Percentiles rank a stretch among this genome's conserved stretches.
These are phyloP conservation scores for Torymus texanus DNA, from an alignment of 2,888 invertebrate genomes.

Conservation along the genomic window DNA sequence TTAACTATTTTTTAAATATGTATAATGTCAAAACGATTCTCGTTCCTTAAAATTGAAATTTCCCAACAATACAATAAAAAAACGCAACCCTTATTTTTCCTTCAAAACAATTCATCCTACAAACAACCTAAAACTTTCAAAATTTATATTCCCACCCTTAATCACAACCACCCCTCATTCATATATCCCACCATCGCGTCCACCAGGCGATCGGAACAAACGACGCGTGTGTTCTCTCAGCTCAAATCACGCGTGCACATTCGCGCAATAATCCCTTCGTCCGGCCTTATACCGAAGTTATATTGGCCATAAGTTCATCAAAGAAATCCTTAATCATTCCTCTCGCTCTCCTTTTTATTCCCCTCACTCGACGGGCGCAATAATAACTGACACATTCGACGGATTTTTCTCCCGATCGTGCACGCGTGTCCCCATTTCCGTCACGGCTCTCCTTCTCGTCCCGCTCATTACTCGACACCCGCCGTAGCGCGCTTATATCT, in stretches of 20 bases:
- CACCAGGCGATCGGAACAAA: conserved; percentile 7
- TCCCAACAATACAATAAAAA: no score
- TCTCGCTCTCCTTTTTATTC: neutral
- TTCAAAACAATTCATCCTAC: no score
- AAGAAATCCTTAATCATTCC: conserved; percentile 40
- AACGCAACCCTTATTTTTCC: no score
- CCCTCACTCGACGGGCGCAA: neutral
- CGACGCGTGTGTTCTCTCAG: neutral
- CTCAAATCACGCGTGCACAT: no score
- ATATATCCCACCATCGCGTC: neutral
- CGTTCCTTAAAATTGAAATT: no score
- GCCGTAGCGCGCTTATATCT: conserved; percentile 26
- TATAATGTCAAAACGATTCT: no score
- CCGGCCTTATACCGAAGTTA: neutral
- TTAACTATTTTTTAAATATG: no score
- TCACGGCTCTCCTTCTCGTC: conserved; percentile 1
- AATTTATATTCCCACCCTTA: no score
- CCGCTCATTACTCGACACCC: conserved; percentile 32
- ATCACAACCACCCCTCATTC: no score
- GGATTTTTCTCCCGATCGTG: conserved; percentile 11
- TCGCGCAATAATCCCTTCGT: conserved; percentile 12
- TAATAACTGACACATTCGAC: conserved; percentile 39
- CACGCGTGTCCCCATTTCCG: neutral
- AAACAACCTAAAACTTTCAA: no score
- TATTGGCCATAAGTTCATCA: conserved; percentile 24